Base-by-base conservation (phyloP, 2,113 vertebrate genomes). In the Pituophis catenifer region DNA sequence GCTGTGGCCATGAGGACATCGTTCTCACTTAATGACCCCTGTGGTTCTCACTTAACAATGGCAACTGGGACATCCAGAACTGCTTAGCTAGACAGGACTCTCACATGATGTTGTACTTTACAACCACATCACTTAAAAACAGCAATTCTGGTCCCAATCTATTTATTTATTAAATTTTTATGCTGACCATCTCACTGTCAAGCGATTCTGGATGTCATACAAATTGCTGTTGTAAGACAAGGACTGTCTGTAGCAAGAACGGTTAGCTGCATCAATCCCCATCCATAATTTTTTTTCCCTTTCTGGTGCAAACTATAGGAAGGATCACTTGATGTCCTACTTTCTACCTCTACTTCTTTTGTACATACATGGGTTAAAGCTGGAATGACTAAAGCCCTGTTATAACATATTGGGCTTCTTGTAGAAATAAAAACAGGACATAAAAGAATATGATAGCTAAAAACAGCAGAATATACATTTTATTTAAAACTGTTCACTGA, bases 401-500 rank as follows among this genome's bases (percentile, higher is more conserved):
- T 96, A 95, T 94, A 97, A 97, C 93, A 93, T 96, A 95, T 53
- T 90, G 91, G 90, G 89, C 93, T 91, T 96, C 94, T 91, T 26
- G 62, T 93, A 89, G 89, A 96, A 94, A 94, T 94, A 93, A 89
- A 95, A 94, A 92, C n/a, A 92, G 91, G 93, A 93, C 85, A 94
- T 58, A 87, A 87, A 62, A 91, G 17, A 26, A 86, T 59, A 33
- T 94, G 95, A 91, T 93, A 94, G 94, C 86, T 93, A 81, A 91
- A 52, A 75, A 92, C 94, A 97, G 52, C 85, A 92, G 95, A 97
- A 95, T 89, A 90, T 95, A 95, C 65, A 91, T 86, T 93, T 93
- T 93, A 96, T 95, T 95, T 96, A 96, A 95, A 95, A 94, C 92
- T 92, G 95, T 96, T 95, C 59, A 1, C 53, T 94, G 94, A 92